phyloP scores from a whole-genome alignment of 2,113 vertebrate species.

The Salminus brasiliensis region DNA sequence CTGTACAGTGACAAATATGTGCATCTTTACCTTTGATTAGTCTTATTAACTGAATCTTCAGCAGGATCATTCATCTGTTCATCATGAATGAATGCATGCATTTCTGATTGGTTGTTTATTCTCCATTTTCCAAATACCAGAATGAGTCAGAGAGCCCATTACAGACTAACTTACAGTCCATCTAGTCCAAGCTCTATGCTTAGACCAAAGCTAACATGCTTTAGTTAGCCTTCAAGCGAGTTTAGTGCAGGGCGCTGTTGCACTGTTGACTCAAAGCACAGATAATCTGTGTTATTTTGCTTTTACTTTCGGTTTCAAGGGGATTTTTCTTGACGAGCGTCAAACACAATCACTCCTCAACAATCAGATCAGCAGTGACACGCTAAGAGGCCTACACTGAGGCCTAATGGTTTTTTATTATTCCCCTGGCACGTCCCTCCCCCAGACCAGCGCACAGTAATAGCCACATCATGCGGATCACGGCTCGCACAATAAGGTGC shows the following conservation, averaged over 20 bases:
- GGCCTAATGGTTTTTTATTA: conserved; percentile 54
- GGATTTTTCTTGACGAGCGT: not conserved
- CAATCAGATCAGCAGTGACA: no score
- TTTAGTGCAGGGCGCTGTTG: not conserved
- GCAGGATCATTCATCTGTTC: no score
- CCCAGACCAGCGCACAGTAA: conserved; percentile 68
- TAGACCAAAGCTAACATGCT: not conserved
- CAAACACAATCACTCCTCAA: not conserved
- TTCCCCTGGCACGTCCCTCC: conserved; percentile 58
- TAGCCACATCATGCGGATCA: conserved; percentile 57
- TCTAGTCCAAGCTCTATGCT: no score
- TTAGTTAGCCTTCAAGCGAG: no score
- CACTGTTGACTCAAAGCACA: not conserved
- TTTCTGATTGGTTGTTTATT: no score
- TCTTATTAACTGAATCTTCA: no score
- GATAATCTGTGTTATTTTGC: not conserved
- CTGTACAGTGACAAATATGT: no score
- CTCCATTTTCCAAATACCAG: no score
- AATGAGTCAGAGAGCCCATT: no score
- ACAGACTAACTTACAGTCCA: no score
- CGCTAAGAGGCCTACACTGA: not conserved
- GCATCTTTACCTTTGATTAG: no score
- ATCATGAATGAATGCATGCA: no score
- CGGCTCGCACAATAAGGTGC: conserved; percentile 76
- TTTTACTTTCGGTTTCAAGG: conserved; percentile 35